A percentile compares a stretch with the other conserved stretches of the same genome.
These are phyloP conservation scores for Gymnoscelis rufifasciata DNA, from an alignment of 2,888 invertebrate genomes.

Conservation along the genomic window DNA sequence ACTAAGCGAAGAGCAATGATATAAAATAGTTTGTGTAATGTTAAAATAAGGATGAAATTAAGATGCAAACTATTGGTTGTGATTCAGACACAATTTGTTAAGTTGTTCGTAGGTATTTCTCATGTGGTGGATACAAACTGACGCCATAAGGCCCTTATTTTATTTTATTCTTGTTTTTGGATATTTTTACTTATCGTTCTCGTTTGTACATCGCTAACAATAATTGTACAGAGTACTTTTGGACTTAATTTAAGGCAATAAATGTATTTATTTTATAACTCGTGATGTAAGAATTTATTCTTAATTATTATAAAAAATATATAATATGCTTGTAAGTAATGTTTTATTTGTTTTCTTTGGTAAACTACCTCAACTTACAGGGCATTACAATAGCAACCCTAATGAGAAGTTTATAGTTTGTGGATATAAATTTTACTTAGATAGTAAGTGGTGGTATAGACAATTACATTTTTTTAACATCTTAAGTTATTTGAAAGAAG, in stretches of 20 bases:
- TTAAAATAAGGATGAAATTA: slow-evolving; percentile 73
- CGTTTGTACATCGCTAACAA: slow-evolving; percentile 79
- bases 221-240: slow-evolving; percentile 79
- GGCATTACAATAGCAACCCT: no score
- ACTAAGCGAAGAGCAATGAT: slow-evolving; percentile 77
- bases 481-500: no score
- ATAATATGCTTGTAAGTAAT: slow-evolving; percentile 76
- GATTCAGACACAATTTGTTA: slow-evolving; percentile 79
- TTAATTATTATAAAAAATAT: slow-evolving; percentile 79
- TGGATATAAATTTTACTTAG: no score
- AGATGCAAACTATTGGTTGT: slow-evolving; percentile 79
- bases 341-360: slow-evolving; percentile 51
- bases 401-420: no score
- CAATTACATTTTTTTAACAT: no score
- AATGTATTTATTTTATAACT: slow-evolving; percentile 80
- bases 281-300: slow-evolving; percentile 80
- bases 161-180: slow-evolving; percentile 56
- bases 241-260: slow-evolving; percentile 80
- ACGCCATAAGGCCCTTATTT: slow-evolving; percentile 66
- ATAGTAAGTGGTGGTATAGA: no score
- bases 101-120: slow-evolving; percentile 72
- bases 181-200: slow-evolving; percentile 74
- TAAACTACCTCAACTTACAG: neutral
- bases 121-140: slow-evolving; percentile 61
- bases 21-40: slow-evolving; percentile 78